These are phyloP conservation scores for Eulimnadia texana DNA, from an alignment of 1,140 invertebrate genomes.

Conservation along the genomic window DNA sequence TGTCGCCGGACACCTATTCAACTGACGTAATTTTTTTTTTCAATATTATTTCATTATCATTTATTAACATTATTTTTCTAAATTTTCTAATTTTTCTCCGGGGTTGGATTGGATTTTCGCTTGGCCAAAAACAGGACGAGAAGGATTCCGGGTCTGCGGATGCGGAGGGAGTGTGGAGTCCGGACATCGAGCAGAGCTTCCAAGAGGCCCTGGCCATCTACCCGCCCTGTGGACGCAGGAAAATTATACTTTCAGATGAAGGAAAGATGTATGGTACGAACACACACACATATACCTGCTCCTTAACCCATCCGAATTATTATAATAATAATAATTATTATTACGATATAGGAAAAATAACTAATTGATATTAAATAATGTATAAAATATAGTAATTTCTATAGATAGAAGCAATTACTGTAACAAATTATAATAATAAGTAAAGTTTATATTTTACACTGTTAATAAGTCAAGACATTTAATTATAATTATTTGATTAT, in stretches of 20 bases:
- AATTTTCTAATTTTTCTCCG: background rate
- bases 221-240: conserved; percentile 94
- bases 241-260: conserved; percentile 99
- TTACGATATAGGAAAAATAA: background rate
- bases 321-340: background rate
- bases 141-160: conserved; percentile 81
- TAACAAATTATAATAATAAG: no score
- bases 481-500: no score
- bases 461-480: no score
- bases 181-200: conserved; percentile 99
- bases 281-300: background rate
- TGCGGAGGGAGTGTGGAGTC: conserved; percentile 98
- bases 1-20: background rate
- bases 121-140: conserved; percentile 48
- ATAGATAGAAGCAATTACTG: no score
- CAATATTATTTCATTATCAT: background rate
- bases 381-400: no score
- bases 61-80: background rate
- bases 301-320: background rate
- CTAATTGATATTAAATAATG: background rate
- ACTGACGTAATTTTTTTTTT: background rate
- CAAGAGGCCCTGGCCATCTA: conserved; percentile 99
- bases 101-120: background rate
- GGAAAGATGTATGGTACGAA: conserved; percentile 98
- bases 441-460: no score